Percentiles rank a stretch among this genome's conserved stretches.
Conservation (phyloP, 1,140 invertebrate species). For the Phymorhynchus buccinoides region DNA sequence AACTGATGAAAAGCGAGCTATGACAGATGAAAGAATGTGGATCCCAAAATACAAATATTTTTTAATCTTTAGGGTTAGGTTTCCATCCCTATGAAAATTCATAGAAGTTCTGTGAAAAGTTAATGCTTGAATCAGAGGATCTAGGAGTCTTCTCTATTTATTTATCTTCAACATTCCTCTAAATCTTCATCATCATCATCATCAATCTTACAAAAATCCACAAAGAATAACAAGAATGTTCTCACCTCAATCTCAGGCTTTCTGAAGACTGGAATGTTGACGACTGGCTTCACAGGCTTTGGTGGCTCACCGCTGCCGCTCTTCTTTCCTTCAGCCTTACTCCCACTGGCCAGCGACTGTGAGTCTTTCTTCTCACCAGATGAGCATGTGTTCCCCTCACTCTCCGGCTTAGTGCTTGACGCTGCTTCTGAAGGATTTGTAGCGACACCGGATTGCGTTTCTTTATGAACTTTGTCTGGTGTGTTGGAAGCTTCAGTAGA, state of each 20-base stretch:
- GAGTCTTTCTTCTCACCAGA: neutral
- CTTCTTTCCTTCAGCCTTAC: constrained; percentile 21
- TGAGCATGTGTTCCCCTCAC: neutral
- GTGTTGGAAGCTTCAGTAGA: neutral
- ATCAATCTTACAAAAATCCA: no score
- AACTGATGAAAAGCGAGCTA: no score
- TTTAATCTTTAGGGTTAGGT: no score
- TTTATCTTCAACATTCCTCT: no score
- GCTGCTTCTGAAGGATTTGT: neutral
- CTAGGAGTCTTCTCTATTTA: no score
- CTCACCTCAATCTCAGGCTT: constrained; percentile 84
- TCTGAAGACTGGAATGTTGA: constrained; percentile 85
- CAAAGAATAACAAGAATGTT: no score
- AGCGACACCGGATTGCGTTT: neutral
- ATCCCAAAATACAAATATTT: no score
- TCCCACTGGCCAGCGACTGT: neutral
- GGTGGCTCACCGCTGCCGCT: neutral
- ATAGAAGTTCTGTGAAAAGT: no score
- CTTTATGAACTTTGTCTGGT: neutral
- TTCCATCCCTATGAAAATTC: no score
- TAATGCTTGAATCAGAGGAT: no score
- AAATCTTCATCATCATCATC: no score
- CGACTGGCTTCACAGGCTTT: constrained; percentile 73
- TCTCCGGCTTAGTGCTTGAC: neutral
- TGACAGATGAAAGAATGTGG: no score